These are phyloP conservation scores for Colostygia pectinataria DNA, from an alignment of 2,888 invertebrate genomes.

Conservation along the genomic window DNA sequence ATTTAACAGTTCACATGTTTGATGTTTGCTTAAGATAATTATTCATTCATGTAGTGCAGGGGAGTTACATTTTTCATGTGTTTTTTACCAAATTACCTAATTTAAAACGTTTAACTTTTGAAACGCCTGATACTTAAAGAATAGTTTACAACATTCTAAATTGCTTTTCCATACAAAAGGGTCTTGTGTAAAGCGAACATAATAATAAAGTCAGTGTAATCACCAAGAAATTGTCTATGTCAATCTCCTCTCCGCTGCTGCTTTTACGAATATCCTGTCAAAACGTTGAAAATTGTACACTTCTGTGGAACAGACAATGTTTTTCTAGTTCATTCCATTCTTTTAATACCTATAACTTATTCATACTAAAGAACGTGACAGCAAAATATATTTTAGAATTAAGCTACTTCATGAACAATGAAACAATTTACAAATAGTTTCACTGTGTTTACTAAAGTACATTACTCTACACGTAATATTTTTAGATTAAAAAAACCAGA, in stretches of 20 bases:
- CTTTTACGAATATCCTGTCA: conserved; percentile 77
- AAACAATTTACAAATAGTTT: no score
- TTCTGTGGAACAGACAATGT: conserved; percentile 48
- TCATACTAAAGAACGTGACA: no score
- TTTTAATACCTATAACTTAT: background rate
- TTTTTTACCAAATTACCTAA: no score
- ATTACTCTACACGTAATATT: no score
- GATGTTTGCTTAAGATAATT: no score
- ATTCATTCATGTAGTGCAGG: no score
- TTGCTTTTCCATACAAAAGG: conserved; percentile 27
- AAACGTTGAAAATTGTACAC: conserved; percentile 58
- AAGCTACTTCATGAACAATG: no score
- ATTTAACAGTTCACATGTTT: no score
- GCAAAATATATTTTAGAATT: no score
- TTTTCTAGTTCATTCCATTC: conserved; percentile 35
- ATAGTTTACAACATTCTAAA: conserved; percentile 5
- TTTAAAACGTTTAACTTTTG: background rate
- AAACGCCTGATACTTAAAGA: background rate
- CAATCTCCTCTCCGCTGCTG: conserved; percentile 77
- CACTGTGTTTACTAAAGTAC: no score
- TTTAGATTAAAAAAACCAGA: no score
- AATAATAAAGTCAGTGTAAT: conserved; percentile 54
- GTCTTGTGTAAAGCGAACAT: conserved; percentile 43
- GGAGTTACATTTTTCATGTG: no score
- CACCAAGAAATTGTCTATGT: conserved; percentile 82